These are phyloP conservation scores for Marcusenius ussheri DNA, from an alignment of 2,113 vertebrate species.

Conservation along the genomic window DNA sequence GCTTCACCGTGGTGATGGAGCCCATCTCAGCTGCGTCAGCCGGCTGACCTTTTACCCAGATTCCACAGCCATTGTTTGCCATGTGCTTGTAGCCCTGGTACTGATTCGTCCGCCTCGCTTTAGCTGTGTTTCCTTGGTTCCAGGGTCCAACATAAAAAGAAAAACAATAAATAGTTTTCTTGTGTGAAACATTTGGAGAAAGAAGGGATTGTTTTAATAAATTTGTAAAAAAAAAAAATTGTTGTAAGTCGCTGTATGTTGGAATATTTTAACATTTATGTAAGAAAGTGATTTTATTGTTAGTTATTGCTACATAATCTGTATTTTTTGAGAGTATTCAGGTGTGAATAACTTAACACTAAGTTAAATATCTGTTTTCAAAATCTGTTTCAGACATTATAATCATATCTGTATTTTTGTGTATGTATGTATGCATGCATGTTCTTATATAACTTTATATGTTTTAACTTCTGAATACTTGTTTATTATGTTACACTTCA, in stretches of 20 bases:
- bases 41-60: constrained; percentile 60
- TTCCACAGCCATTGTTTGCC: constrained; percentile 40
- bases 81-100: neutral
- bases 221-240: neutral
- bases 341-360: neutral
- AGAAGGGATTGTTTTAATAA: neutral
- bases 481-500: neutral
- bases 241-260: neutral
- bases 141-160: neutral
- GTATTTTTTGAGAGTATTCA: neutral
- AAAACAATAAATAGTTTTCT: neutral
- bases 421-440: neutral
- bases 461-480: neutral
- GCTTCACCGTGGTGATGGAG: constrained; percentile 38
- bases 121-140: neutral
- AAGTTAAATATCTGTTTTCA: neutral
- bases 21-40: constrained; percentile 30
- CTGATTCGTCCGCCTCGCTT: neutral
- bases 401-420: neutral
- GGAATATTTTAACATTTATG: neutral
- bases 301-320: neutral
- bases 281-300: neutral
- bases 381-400: neutral
- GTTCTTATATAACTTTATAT: neutral
- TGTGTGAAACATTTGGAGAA: neutral